A percentile compares a stretch with the other conserved stretches of the same genome.
These are phyloP conservation scores for Eilema caniola DNA, from an alignment of 2,888 invertebrate species.

Conservation along the genomic window DNA sequence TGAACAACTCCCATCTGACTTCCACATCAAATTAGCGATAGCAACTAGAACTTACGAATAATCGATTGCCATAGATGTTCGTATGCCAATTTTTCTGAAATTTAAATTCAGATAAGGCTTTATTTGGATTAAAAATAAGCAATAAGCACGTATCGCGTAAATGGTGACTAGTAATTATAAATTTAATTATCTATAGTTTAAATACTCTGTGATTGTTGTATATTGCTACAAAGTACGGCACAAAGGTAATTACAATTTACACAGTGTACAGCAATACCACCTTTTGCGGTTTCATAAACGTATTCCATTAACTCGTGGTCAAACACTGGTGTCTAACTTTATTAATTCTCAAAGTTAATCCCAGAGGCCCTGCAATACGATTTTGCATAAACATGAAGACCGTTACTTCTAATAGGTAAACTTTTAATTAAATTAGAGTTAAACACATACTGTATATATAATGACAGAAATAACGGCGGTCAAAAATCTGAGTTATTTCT, in stretches of 20 bases:
- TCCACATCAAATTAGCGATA: too few species aligned
- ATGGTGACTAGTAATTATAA: too few species aligned
- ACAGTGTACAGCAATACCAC: constrained; percentile 10
- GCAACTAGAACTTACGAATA: too few species aligned
- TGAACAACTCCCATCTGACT: too few species aligned
- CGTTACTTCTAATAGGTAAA: constrained; percentile 50
- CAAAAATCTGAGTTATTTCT: constrained; percentile 14
- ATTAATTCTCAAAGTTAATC: constrained; percentile 42
- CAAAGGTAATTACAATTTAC: constrained; percentile 16
- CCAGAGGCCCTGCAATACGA: constrained; percentile 21
- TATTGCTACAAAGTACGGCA: background rate
- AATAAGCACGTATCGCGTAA: too few species aligned
- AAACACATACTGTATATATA: constrained; percentile 30
- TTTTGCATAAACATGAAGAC: constrained; percentile 58
- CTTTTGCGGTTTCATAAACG: constrained; percentile 23
- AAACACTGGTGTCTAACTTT: constrained; percentile 30
- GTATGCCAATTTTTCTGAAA: too few species aligned
- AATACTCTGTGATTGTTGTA: too few species aligned
- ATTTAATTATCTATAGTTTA: too few species aligned
- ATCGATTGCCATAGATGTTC: too few species aligned
- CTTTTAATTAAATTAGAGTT: constrained; percentile 60
- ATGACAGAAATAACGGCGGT: constrained; percentile 15
- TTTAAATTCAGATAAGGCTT: too few species aligned
- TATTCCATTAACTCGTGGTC: constrained; percentile 28
- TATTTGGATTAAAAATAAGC: too few species aligned